These are phyloP conservation scores for Chaetophractus vellerosus DNA, from an alignment of 2,797 vertebrate genomes.

Conservation along the genomic window DNA sequence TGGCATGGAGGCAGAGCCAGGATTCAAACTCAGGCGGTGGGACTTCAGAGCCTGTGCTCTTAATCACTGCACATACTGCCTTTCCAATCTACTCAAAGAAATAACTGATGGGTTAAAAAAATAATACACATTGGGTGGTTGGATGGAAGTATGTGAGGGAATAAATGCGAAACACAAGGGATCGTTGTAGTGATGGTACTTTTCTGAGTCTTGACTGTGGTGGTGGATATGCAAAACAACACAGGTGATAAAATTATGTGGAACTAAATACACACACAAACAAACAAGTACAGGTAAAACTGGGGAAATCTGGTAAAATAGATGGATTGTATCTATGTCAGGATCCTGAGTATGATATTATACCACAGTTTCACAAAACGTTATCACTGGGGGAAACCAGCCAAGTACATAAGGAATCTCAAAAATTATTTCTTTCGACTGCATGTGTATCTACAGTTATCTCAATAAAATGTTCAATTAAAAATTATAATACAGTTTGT, in stretches of 20 bases:
- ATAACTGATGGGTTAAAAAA: not conserved
- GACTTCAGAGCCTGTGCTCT: not conserved
- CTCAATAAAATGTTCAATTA: not conserved
- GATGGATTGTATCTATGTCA: not conserved
- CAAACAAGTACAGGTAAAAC: too few relatives aligned
- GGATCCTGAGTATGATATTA: not conserved
- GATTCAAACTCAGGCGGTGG: not conserved
- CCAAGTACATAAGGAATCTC: not conserved
- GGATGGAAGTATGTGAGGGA: not conserved
- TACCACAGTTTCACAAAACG: not conserved
- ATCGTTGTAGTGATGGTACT: not conserved
- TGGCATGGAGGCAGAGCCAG: not conserved
- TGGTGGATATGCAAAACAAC: not conserved
- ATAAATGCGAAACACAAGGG: not conserved
- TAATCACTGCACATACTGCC: not conserved
- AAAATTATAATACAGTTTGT: not conserved
- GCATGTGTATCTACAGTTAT: not conserved
- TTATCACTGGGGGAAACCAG: not conserved
- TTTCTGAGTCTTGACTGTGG: not conserved
- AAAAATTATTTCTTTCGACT: not conserved
- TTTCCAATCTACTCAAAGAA: not conserved
- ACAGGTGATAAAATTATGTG: not conserved
- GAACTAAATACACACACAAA: not conserved
- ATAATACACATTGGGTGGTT: not conserved
- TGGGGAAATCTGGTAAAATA: not conserved